Evolutionary conservation across 1,140 invertebrate species (phyloP), one percentile per base, ranked within the genome.

Genomic region (Drosophila varians): DNA sequence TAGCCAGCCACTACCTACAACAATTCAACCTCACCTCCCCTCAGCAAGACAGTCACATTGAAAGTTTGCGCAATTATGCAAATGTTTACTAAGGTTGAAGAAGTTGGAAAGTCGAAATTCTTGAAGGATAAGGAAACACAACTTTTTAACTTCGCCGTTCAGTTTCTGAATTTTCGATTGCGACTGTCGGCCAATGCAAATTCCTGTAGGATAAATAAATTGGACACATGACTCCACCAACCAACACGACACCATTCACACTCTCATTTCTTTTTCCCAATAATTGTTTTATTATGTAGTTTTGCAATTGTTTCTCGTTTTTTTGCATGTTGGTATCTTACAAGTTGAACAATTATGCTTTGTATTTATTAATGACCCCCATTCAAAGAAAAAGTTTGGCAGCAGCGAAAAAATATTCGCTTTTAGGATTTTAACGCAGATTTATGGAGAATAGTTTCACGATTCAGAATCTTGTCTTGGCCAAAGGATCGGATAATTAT

Each of bases 121-220:
- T 38, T 36, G 19, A 16, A 21, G 36, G 45, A 70, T 49, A 26
- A 57, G 23, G 36, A 12, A 3, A 57, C n/a, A n/a, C n/a, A 65
- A 65, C 9, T 60, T 74, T 65, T 34, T 25, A 53, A 31, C 46
- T 76, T 38, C 47, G 40, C 4, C 36, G 36, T 12, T 6, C 40
- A 11, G 19, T 69, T 47, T 40, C 19, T 16, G 65, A 31, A 45
- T 26, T 47, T 38, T 25, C 18, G 23, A 47, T 42, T 42, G 64
- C 43, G 49, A 31, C 54, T 31, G 19, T 26, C 40, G 54, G 38
- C 23, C 51, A 38, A 40, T 56, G 65, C 65, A 12, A 68, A 47
- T 25, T 68, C 61, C 49, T 42, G 42, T 69, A 69, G 51, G 49
- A 56, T 69, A 69, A 69, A 62, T 62, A 68, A 69, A 69, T 69